These are phyloP conservation scores for Sebastes variabilis DNA, from an alignment of 2,797 vertebrate species.

Conservation along the genomic window DNA sequence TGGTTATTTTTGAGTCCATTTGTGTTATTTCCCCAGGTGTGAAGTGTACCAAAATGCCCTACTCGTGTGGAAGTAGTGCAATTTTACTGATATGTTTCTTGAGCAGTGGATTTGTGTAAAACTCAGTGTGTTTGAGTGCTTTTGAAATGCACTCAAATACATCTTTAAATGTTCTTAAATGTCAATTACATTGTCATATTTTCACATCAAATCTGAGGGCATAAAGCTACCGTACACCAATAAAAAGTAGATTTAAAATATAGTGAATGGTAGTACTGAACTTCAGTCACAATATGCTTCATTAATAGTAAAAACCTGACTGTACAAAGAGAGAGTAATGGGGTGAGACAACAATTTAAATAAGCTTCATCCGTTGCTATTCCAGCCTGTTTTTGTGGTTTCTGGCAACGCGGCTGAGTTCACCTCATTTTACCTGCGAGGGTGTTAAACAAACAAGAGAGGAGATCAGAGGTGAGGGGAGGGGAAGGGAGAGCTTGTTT, in stretches of 20 bases:
- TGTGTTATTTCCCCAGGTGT: slow-evolving; percentile 18
- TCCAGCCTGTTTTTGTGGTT: background rate
- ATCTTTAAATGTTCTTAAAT: background rate
- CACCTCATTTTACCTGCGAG: slow-evolving; percentile 41
- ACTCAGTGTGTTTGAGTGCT: background rate
- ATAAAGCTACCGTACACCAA: background rate
- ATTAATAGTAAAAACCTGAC: background rate
- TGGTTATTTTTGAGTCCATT: slow-evolving; percentile 17
- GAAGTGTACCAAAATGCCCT: background rate
- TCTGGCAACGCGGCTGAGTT: slow-evolving; percentile 24
- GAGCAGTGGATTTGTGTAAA: background rate
- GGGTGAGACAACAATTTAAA: background rate
- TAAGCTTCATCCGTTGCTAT: background rate
- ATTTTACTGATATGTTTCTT: background rate
- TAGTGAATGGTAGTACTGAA: background rate
- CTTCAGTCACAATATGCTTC: background rate
- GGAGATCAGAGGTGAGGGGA: slow-evolving; percentile 55
- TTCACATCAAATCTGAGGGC: background rate
- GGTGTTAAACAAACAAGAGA: slow-evolving; percentile 57
- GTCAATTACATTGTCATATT: no score
- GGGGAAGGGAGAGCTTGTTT: slow-evolving; percentile 54
- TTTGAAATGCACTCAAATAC: background rate
- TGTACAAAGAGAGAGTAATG: background rate
- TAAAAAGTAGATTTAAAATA: background rate
- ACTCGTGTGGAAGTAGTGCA: background rate